Evolutionary conservation across 1,140 invertebrate genomes (phyloP).

Genomic region (Spodoptera frugiperda): DNA sequence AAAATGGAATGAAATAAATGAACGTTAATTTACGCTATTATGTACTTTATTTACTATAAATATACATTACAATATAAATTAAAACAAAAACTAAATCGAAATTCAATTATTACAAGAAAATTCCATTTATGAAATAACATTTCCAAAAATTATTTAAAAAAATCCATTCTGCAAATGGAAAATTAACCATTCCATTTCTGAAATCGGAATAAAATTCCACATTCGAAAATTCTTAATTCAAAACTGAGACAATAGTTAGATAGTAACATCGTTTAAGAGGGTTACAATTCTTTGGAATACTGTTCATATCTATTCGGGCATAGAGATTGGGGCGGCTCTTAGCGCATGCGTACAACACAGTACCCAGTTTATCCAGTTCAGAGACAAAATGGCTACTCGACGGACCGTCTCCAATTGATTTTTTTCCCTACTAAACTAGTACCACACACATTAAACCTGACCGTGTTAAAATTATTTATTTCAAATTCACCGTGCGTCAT

Average conservation of each 20-base stretch:
- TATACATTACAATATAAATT: too few relatives aligned
- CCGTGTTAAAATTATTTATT: constrained; percentile 42
- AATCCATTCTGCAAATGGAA: too few relatives aligned
- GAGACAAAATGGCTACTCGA: constrained; percentile 68
- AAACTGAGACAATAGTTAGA: neutral
- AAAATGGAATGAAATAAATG: too few relatives aligned
- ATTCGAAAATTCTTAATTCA: neutral
- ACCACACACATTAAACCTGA: constrained; percentile 45
- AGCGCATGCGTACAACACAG: constrained; percentile 61
- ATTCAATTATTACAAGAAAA: too few relatives aligned
- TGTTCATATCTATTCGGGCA: constrained; percentile 29
- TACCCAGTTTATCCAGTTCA: constrained; percentile 57
- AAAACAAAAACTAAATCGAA: too few relatives aligned
- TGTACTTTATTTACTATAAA: too few relatives aligned
- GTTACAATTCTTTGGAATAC: constrained; percentile 6
- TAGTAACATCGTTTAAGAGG: constrained; percentile 21
- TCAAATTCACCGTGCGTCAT: constrained; percentile 27
- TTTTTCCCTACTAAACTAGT: constrained; percentile 61
- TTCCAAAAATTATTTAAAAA: too few relatives aligned
- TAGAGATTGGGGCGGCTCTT: constrained; percentile 52
- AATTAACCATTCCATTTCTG: too few relatives aligned
- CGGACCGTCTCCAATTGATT: constrained; percentile 69
- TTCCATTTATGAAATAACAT: too few relatives aligned
- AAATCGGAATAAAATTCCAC: neutral
- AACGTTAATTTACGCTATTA: too few relatives aligned